Evolutionary conservation across 2,888 invertebrate species (phyloP), one percentile per base, ranked within the genome.

Genomic region (Eudemis profundana): DNA sequence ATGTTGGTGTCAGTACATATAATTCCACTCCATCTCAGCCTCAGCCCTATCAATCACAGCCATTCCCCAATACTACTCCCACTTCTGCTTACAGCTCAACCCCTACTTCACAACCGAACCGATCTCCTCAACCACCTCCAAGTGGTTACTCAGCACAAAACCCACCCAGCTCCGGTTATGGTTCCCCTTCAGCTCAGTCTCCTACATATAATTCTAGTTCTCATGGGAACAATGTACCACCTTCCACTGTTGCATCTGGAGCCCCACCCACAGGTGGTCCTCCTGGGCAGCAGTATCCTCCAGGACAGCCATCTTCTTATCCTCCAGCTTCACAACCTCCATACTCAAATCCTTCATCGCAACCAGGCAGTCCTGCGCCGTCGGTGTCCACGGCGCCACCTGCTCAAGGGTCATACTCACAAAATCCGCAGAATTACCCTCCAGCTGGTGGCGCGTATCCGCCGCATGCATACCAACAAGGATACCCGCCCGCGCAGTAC

Each of bases 161-260:
- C 87, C 76, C 94, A 78, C 72, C 90, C 71, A 82, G 88, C 84
- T 78, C 92, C 57, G 94, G 94, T 23, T 95, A 94, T 82, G 94
- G 94, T 0, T 93, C 95, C n/a, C 94, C 93, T 62, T 93, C 95
- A 74, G 93, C 94, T 27, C 94, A 94, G 76, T 94, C 95, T 1
- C 94, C 95, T 1, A 93, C 94, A 19, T 93, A 93, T 61, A 95
- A 95, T 61, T 94, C 95, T 68, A 94, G 94, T 74, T 85, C 93
- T 29, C 94, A 92, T 75, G 86, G 88, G 29, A 93, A 87, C 77
- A 93, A 92, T 69, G 89, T 86, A 4, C 93, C 90, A 10, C 87
- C 90, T 44, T 78, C 93, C 10, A 92, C 93, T 21, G 91, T 87
- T 4, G 85, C 93, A 3, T 87, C 93, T 4, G 91, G 88, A n/a